Base-by-base conservation (phyloP, 2,113 vertebrate genomes). In the Ariopsis seemanni region DNA sequence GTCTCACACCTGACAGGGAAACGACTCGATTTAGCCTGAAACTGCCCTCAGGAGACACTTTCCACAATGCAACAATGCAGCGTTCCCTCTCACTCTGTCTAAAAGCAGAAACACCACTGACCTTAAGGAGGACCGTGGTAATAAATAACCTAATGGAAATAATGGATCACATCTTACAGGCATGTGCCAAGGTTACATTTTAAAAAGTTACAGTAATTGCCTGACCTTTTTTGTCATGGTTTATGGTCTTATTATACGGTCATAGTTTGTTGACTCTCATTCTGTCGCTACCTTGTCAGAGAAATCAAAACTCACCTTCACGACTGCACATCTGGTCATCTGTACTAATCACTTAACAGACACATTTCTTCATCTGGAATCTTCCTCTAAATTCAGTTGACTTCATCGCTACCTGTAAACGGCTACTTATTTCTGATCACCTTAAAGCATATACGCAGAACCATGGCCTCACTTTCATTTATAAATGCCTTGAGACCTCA, bases 1-100 rank as follows among this genome's bases (percentile, higher is more conserved):
- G 62, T 86, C 57, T 17, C 52, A 80, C 82, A 74, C 81, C 74
- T 90, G 82, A 85, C 69, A 75, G 27, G 89, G 52, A 84, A 81
- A 71, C 9, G 71, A 82, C 85, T 55, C 11, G 11, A 5, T 30
- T 78, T 69, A 78, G 53, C 34, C 72, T 0, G 42, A 67, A 87
- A 83, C 58, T 83, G 50, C 42, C 81, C 86, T 14, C 48, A 65
- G 80, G 69, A 87, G 50, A 83, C 57, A 25, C 25, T 63, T 63
- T 83, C 15, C 57, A 42, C 34, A 42, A 42, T 42, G 34, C 34
- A 57, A 83, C 86, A 83, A 78, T 58, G 82, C 55, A 78, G 17
- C 58, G 17, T 57, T 55, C 80, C 17, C 7, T n/a, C 14, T 55
- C 17, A 14, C 6, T 57, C 55, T 67, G 58, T 67, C 83, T 85